Percentiles rank a stretch among this genome's conserved stretches.
phyloP scores from a whole-genome alignment of 2,797 vertebrate genomes.

The Pogonophryne albipinna region DNA sequence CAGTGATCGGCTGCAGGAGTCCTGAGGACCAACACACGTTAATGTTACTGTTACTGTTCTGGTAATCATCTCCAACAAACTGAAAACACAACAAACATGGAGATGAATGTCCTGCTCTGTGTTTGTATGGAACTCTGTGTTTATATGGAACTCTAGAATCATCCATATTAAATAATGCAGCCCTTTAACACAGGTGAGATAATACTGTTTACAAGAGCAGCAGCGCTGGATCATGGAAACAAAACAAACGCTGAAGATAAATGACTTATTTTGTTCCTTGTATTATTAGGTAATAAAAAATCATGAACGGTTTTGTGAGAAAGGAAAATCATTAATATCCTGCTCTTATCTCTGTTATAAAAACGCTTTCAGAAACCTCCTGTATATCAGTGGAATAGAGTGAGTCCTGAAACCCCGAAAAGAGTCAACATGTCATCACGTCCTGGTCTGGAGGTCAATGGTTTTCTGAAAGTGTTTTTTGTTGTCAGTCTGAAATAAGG shows the following conservation, averaged over 20 bases:
- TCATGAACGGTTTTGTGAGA: not conserved
- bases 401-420: no score
- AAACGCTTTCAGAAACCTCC: not conserved
- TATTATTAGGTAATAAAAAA: not conserved
- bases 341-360: not conserved
- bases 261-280: no score
- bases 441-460: no score
- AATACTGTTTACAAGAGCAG: conserved; percentile 20
- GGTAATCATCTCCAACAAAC: not conserved
- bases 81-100: not conserved
- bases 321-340: not conserved
- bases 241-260: not conserved
- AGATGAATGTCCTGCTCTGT: not conserved
- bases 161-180: not conserved
- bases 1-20: conserved; percentile 90
- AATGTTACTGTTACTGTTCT: not conserved
- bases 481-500: no score
- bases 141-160: not conserved
- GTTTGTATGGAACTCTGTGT: not conserved
- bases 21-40: conserved; percentile 70
- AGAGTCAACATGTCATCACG: no score
- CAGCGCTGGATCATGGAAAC: not conserved
- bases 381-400: not conserved
- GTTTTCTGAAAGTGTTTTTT: no score
- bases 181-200: not conserved